Conservation (phyloP, 2,113 vertebrate species). For the Ceratotherium simum region DNA sequence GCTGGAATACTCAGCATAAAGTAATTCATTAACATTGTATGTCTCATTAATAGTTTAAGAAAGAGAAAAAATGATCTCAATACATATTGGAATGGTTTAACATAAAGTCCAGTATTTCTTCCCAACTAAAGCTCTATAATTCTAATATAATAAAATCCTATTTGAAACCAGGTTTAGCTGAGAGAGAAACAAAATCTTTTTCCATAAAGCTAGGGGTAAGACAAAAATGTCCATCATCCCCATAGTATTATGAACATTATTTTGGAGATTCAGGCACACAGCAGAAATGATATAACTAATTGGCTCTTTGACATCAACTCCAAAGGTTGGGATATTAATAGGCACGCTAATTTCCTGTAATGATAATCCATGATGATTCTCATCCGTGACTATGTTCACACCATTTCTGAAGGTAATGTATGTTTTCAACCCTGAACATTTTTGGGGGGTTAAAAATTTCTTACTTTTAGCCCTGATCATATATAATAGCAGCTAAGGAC, state of each 20-base stretch:
- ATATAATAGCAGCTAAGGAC: not conserved
- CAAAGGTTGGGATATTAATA: not conserved
- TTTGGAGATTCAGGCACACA: not conserved
- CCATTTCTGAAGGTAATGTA: not conserved
- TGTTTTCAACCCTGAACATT: not conserved
- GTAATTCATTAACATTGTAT: not conserved
- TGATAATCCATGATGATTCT: not conserved
- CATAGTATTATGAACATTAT: not conserved
- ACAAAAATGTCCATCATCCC: not conserved
- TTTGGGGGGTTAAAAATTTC: not conserved
- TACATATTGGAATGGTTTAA: not conserved
- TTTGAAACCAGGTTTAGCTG: slow-evolving; percentile 11
- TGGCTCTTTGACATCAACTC: not conserved
- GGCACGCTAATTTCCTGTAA: not conserved
- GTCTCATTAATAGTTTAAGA: not conserved
- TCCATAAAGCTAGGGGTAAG: not conserved
- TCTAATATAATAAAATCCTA: not conserved
- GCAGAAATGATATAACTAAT: not conserved
- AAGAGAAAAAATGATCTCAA: not conserved
- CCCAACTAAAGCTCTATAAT: not conserved
- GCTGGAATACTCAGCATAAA: not conserved
- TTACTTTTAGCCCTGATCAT: not conserved
- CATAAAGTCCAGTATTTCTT: not conserved
- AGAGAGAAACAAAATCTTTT: slow-evolving; percentile 39
- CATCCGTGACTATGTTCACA: not conserved